Conservation (phyloP, 1,140 invertebrate species). For the Monochamus saltuarius region DNA sequence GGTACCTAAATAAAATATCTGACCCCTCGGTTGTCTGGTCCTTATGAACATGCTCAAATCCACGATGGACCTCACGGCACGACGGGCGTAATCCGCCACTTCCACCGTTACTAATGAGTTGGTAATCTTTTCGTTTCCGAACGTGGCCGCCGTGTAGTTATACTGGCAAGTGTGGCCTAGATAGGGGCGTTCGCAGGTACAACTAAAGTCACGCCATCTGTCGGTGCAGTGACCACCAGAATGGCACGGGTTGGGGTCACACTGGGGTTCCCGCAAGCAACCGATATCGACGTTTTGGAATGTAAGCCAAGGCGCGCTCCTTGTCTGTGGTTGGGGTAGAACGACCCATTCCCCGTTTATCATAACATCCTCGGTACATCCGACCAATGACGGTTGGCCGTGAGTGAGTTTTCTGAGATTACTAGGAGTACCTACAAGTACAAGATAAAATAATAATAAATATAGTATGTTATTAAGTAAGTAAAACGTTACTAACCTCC, state of each 20-base stretch:
- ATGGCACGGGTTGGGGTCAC: slow-evolving; percentile 81
- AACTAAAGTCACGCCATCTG: slow-evolving; percentile 72
- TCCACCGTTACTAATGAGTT: slow-evolving; percentile 71
- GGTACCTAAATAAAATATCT: slow-evolving; percentile 87
- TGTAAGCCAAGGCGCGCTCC: slow-evolving; percentile 28
- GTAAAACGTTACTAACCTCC: slow-evolving; percentile 53
- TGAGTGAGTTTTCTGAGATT: slow-evolving; percentile 68
- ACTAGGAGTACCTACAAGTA: slow-evolving; percentile 57
- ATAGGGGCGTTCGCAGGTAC: slow-evolving; percentile 82
- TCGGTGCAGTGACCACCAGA: slow-evolving; percentile 85
- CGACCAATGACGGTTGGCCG: slow-evolving; percentile 76
- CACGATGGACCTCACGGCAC: slow-evolving; percentile 72
- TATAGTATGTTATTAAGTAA: too few species aligned
- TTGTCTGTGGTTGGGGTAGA: slow-evolving; percentile 22
- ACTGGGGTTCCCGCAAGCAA: slow-evolving; percentile 79
- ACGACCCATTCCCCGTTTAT: slow-evolving; percentile 80
- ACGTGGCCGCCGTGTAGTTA: slow-evolving; percentile 86
- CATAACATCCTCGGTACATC: slow-evolving; percentile 88
- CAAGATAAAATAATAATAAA: too few species aligned
- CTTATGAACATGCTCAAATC: slow-evolving; percentile 92
- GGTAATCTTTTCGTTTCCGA: slow-evolving; percentile 80
- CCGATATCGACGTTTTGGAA: slow-evolving; percentile 64
- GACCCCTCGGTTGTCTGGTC: slow-evolving; percentile 77
- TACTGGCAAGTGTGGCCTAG: slow-evolving; percentile 85
- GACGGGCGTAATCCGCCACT: slow-evolving; percentile 65